Evolutionary conservation across 1,140 invertebrate genomes (phyloP).

Genomic region (Zaprionus kolodkinae): DNA sequence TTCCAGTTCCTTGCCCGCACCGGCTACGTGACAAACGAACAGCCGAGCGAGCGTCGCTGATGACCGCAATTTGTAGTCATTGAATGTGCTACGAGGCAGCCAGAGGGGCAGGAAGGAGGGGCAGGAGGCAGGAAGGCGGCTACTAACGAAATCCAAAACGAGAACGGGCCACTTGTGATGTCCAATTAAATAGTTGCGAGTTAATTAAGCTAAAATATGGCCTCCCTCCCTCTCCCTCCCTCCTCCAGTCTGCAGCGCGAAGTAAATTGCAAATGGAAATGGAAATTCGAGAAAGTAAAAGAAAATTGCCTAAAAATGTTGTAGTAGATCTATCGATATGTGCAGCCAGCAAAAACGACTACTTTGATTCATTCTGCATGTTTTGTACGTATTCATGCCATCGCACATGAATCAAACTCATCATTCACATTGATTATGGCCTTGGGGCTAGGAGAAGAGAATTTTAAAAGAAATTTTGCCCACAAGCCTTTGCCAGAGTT

Average conservation of each 20-base stretch:
- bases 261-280: neutral
- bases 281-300: neutral
- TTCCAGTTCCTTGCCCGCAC: slow-evolving; percentile 15
- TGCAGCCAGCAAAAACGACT: too few relatives aligned
- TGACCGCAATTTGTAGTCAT: slow-evolving; percentile 74
- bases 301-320: neutral
- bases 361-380: too few relatives aligned
- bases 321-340: too few relatives aligned
- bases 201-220: slow-evolving; percentile 75
- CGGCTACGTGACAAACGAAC: slow-evolving; percentile 36
- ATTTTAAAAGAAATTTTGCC: neutral
- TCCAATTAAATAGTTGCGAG: slow-evolving; percentile 74
- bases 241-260: too few relatives aligned
- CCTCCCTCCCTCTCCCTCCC: neutral
- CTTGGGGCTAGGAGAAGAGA: neutral
- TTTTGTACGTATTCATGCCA: too few relatives aligned
- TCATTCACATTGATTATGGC: neutral
- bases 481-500: too few relatives aligned
- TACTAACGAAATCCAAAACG: slow-evolving; percentile 23
- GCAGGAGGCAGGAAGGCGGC: neutral
- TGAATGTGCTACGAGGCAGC: slow-evolving; percentile 47
- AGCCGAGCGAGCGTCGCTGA: slow-evolving; percentile 32
- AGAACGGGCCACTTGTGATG: slow-evolving; percentile 59
- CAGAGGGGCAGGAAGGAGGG: neutral
- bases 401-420: neutral